phyloP scores from a whole-genome alignment of 2,797 vertebrate genomes.

The Atherinosoma microstoma region DNA sequence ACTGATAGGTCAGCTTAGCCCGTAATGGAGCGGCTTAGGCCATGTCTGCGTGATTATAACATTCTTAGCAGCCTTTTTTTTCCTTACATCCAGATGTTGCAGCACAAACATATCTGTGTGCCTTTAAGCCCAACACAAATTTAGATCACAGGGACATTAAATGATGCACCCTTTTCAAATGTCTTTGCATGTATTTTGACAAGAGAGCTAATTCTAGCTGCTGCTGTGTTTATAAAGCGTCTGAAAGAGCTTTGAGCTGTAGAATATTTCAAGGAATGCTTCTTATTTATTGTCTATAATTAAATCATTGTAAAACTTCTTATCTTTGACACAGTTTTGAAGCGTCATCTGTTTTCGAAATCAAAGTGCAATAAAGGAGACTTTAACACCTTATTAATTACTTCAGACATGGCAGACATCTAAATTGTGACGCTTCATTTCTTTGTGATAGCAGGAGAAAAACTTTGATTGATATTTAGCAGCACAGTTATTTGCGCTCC shows the following conservation, averaged over 20 bases:
- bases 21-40: conserved; percentile 87
- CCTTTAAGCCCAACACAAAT: conserved; percentile 42
- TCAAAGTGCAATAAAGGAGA: conserved; percentile 35
- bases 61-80: conserved; percentile 74
- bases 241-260: conserved; percentile 12
- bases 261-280: conserved; percentile 3
- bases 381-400: conserved; percentile 20
- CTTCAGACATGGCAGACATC: conserved; percentile 10
- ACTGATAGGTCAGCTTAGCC: conserved; percentile 86
- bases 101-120: conserved; percentile 62
- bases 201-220: conserved; percentile 19
- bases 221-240: conserved; percentile 3
- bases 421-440: conserved; percentile 19
- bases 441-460: conserved; percentile 17
- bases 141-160: conserved; percentile 49
- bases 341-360: conserved; percentile 27
- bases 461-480: conserved; percentile 45
- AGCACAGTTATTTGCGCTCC: conserved; percentile 17
- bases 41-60: conserved; percentile 82
- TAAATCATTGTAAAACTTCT: conserved; percentile 17
- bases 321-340: conserved; percentile 11
- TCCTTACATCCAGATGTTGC: conserved; percentile 83
- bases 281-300: conserved; percentile 15
- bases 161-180: conserved; percentile 25
- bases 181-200: conserved; percentile 5